Conservation (phyloP, 2,113 vertebrate genomes). For the Patagioenas fasciata region DNA sequence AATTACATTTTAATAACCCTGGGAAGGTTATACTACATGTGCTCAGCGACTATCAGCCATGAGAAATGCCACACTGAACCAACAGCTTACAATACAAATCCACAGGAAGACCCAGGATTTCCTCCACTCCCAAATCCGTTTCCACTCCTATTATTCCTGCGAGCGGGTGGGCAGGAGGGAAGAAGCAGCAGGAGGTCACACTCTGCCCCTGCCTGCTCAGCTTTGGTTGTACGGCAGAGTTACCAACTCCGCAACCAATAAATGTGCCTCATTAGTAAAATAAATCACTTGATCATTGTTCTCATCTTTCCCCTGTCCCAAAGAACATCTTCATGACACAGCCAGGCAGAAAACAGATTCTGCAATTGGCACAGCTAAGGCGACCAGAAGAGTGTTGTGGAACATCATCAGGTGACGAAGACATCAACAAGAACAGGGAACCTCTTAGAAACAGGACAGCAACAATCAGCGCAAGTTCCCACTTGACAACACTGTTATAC, state of each 20-base stretch:
- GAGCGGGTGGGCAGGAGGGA: not conserved
- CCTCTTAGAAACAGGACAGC: not conserved
- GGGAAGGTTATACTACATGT: not conserved
- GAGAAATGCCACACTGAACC: not conserved
- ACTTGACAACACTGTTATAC: not conserved
- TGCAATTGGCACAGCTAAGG: not conserved
- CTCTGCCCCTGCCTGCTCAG: not conserved
- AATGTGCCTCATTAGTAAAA: not conserved
- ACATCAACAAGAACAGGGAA: not conserved
- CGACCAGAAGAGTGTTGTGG: not conserved
- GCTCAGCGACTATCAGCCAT: not conserved
- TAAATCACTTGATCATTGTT: not conserved
- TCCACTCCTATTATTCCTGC: slow-evolving; percentile 43
- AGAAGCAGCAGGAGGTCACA: not conserved
- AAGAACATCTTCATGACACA: not conserved
- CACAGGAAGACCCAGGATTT: slow-evolving; percentile 46
- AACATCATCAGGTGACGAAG: not conserved
- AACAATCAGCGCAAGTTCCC: not conserved
- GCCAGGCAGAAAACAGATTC: not conserved
- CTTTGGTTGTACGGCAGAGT: not conserved
- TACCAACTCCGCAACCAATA: not conserved
- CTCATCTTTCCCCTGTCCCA: not conserved
- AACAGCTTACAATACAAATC: slow-evolving; percentile 13
- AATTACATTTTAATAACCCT: not conserved
- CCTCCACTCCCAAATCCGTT: slow-evolving; percentile 62